Evolutionary conservation across 2,888 invertebrate species (phyloP), one percentile per base, ranked within the genome.

Genomic region (Physocephala rufipes): DNA sequence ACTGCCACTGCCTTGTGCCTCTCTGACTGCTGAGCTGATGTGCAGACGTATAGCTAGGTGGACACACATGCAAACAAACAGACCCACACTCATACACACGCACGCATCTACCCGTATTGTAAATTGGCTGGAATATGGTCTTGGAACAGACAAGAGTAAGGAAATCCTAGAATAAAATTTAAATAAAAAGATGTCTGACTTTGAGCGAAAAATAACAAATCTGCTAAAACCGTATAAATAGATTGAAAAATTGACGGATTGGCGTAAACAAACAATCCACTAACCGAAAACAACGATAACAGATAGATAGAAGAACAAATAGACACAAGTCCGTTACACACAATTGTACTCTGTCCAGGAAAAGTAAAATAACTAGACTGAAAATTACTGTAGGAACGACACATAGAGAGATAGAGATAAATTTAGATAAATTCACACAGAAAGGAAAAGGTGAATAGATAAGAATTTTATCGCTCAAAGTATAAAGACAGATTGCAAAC

Each of bases 41-140:
- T 63, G 51, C 53, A 71, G 64, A 68, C 72, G 67, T 55, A 67
- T 65, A n/a, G n/a, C n/a, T n/a, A n/a, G n/a, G n/a, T n/a, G n/a
- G n/a, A 71, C 70, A 65, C 71, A 71, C 70, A 68, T 62, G 36
- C 36, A 36, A 4, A 36, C 36, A 36, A 36, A 36, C 9, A 7
- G 36, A 9, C n/a, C n/a, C n/a, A n/a, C n/a, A n/a, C n/a, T n/a
- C n/a, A n/a, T n/a, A n/a, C n/a, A n/a, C n/a, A n/a, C n/a, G n/a
- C n/a, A n/a, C n/a, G n/a, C n/a, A n/a, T n/a, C n/a, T n/a, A n/a
- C n/a, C n/a, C n/a, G n/a, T n/a, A n/a, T n/a, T n/a, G n/a, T n/a
- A n/a, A n/a, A n/a, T n/a, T n/a, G n/a, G n/a, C n/a, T n/a, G n/a
- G n/a, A n/a, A n/a, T n/a, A n/a, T n/a, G n/a, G n/a, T n/a, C n/a